phyloP scores from a whole-genome alignment of 37 sponge, comb jelly and placozoan genomes.

The Chondrilla cf. caribensis region DNA sequence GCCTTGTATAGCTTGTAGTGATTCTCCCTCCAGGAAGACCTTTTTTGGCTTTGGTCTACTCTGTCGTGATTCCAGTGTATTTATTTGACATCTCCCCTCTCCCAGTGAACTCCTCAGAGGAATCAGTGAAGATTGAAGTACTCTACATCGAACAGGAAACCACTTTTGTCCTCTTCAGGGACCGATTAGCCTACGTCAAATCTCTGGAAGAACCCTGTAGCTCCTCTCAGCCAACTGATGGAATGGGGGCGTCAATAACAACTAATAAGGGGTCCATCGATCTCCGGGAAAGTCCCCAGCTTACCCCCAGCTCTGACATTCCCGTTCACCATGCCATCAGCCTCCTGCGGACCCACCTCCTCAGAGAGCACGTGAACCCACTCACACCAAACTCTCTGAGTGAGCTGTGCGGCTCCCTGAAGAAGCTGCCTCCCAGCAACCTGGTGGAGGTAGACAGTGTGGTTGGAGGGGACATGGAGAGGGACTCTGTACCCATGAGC shows the following conservation, averaged over 20 bases:
- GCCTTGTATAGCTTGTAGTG: background rate
- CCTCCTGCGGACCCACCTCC: background rate
- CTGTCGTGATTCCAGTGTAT: too few relatives aligned
- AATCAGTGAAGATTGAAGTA: conserved; percentile 2
- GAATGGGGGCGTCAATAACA: background rate
- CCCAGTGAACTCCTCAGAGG: background rate
- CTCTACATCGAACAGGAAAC: background rate
- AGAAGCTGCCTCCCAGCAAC: background rate
- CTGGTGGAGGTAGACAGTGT: background rate
- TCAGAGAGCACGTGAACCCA: background rate
- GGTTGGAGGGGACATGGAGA: background rate
- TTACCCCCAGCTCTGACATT: background rate
- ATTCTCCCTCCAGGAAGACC: too few relatives aligned
- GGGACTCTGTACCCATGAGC: background rate
- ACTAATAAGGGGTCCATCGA: background rate
- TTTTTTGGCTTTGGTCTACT: too few relatives aligned
- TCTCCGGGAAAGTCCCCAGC: background rate
- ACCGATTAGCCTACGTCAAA: background rate
- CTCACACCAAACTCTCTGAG: background rate
- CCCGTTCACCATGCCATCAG: too few relatives aligned
- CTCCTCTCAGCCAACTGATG: background rate
- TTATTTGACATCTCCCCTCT: too few relatives aligned
- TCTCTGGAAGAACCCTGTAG: background rate
- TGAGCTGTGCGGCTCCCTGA: background rate
- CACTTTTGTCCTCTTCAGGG: background rate